Evolutionary conservation across 35 echinoderm and acorn worm species (phyloP), one percentile per base, ranked within the genome.

Genomic region (Eucidaris tribuloides): DNA sequence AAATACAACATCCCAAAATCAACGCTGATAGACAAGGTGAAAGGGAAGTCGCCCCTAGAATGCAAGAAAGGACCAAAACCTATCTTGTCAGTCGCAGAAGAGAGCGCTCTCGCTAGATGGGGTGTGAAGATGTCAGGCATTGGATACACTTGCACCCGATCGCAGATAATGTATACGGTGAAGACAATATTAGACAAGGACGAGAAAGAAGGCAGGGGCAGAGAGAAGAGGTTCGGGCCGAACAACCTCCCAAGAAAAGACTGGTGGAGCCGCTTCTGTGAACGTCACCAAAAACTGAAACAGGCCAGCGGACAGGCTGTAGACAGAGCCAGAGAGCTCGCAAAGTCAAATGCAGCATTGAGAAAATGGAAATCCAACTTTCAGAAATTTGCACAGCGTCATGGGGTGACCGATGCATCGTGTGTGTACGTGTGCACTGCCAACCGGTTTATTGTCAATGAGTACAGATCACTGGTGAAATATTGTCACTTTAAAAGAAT

Each of bases 151-250:
- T 37, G 41, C 5, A 89, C 54, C 14, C 18, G 65, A 34, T 25
- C 46, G 14, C 39, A 89, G 46, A 31, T 82, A 23, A 25, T 83
- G 59, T 44, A 58, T 20, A 89, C 44, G 0, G 86, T 89, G 9
- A 89, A 89, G 65, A 43, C 44, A 2, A 82, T 87, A 11, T 46
- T 85, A 42, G 65, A 85, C 41, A 74, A 74, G 41, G 68, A 74
- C 24, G 68, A 74, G 19, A 74, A 74, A 44, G 68, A 74, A 20
- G 68, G 41, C 6, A 38, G 68, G 7, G 68, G 68, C 35, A 74
- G 68, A 25, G 37, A 44, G 68, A 76, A 85, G 39, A 19, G 61
- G 22, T 66, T 65, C 40, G 81, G 45, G 31, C 7, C 27, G 28
- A 49, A 61, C 81, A 49, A 83, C 40, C 41, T 80, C 48, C 78